These are phyloP conservation scores for Athalia rosae DNA, from an alignment of 2,888 invertebrate genomes.

Conservation along the genomic window DNA sequence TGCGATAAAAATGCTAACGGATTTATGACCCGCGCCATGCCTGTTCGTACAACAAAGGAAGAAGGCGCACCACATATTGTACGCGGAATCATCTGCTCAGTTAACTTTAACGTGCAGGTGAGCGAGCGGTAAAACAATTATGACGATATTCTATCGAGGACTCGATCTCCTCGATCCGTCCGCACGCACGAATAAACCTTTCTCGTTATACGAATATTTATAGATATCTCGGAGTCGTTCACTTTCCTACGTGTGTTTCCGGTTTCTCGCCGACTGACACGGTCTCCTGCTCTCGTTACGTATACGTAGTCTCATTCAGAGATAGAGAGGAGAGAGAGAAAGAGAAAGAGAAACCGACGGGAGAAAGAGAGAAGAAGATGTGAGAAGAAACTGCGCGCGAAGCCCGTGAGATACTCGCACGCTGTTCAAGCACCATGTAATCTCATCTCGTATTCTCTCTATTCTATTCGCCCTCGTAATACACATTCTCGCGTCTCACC, in stretches of 20 bases:
- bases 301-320: conserved; percentile 34
- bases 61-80: not conserved
- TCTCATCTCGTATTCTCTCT: conserved; percentile 35
- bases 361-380: conserved; percentile 30
- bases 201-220: conserved; percentile 22
- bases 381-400: not conserved
- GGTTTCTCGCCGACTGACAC: conserved; percentile 17
- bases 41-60: not conserved
- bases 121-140: not conserved
- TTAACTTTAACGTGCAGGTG: conserved; percentile 8
- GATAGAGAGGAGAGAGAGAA: conserved; percentile 12
- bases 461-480: conserved; percentile 42
- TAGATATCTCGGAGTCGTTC: conserved; percentile 9
- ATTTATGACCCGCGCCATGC: not conserved
- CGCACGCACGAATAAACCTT: not conserved
- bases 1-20: conserved; percentile 14
- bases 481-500: conserved; percentile 30
- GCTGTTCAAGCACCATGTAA: conserved; percentile 40
- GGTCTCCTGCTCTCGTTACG: conserved; percentile 36
- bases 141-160: not conserved
- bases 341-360: conserved; percentile 9
- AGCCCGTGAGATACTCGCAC: conserved; percentile 37
- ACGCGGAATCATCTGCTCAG: conserved; percentile 16
- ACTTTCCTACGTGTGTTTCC: conserved; percentile 39
- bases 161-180: not conserved